Conservation (phyloP, 2,797 vertebrate genomes). For the Catostomus latipinnis region DNA sequence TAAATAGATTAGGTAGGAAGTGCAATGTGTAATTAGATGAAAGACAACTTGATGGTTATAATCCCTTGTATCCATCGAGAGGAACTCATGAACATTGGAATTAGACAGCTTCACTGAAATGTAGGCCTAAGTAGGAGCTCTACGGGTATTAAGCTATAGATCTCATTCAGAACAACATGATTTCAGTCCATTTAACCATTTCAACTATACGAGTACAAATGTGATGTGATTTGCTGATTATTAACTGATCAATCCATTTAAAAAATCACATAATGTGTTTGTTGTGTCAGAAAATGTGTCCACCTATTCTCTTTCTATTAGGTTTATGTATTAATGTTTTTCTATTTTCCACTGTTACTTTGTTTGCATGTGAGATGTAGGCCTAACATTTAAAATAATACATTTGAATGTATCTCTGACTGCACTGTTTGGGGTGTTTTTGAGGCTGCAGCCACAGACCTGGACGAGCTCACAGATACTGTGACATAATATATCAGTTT, state of each 20-base stretch:
- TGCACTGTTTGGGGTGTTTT: no score
- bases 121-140: not conserved
- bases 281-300: not conserved
- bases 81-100: not conserved
- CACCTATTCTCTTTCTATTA: not conserved
- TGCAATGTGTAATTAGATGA: constrained; percentile 21
- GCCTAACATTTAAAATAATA: not conserved
- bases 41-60: constrained; percentile 13
- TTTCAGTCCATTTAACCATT: not conserved
- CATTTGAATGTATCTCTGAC: not conserved
- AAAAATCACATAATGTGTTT: not conserved
- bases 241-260: not conserved
- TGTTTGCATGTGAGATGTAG: not conserved
- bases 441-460: no score
- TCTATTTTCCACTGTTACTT: not conserved
- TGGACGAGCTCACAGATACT: no score
- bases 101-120: constrained; percentile 8
- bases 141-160: not conserved
- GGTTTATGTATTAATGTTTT: not conserved
- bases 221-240: not conserved
- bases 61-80: constrained; percentile 33
- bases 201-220: not conserved
- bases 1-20: constrained; percentile 36
- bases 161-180: not conserved
- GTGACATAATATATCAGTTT: no score